Base-by-base conservation (phyloP, 2,797 vertebrate species). In the Gadopsis marmoratus region DNA sequence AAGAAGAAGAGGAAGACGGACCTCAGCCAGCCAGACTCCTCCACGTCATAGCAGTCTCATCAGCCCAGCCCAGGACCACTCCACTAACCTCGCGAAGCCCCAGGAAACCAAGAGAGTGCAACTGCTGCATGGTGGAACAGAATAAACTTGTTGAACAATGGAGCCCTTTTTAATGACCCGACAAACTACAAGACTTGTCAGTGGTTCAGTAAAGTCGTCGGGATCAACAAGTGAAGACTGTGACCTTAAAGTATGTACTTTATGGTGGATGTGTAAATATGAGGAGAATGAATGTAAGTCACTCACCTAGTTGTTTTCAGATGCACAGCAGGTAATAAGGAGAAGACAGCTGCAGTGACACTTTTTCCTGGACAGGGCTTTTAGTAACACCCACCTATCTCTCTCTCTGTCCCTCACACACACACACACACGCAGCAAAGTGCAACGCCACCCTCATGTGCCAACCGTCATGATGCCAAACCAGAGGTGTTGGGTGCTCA, bases 401-500 rank as follows among this genome's bases (percentile, higher is more conserved):
- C 48, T 23, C 16, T 13, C 26, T 23, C 33, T 23, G 21, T 14
- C 60, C 11, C 51, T 68, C 58, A 43, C 60, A 14, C 41, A 31
- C n/a, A 60, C 55, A 71, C 47, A 65, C 74, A 56, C 70, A 73
- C 7, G 16, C 74, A 76, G 63, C 58, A 65, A 74, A 88, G 74
- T 72, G 72, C 75, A 84, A 76, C 8, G 59, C 77, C 74, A 89
- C 82, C 79, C 43, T 91, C 89, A 89, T 88, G 90, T 95, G 93
- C 91, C 93, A 93, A 90, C 83, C 59, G 48, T 92, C 86, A 89
- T 71, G 79, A 89, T 89, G 91, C 93, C 92, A 94, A 92, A 91
- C 90, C 88, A 84, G 89, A 93, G 73, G 82, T 79, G 76, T 91
- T 95, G 90, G 94, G 93, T 88, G 89, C 93, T 95, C 90, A 98